Evolutionary conservation across 2,797 vertebrate species (phyloP).

Genomic region (Rhodeus uyekii): DNA sequence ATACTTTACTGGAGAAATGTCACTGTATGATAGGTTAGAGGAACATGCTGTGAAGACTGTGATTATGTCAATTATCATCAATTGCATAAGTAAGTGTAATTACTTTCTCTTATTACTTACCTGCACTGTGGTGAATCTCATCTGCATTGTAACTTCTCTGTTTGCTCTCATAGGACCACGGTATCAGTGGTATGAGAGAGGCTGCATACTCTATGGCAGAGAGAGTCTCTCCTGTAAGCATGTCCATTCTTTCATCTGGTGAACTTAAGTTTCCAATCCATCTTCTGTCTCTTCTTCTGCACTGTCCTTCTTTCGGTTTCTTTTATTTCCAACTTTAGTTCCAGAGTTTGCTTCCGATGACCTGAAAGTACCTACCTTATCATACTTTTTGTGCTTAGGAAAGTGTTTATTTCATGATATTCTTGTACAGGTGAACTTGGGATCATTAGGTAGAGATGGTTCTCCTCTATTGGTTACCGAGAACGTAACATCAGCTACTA

Average conservation of each 20-base stretch:
- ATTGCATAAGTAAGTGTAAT: not conserved
- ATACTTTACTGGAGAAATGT: constrained; percentile 13
- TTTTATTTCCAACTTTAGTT: not conserved
- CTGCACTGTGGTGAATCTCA: not conserved
- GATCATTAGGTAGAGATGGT: constrained; percentile 73
- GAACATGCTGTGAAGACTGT: constrained; percentile 15
- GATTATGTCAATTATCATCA: constrained; percentile 25
- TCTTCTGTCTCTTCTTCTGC: not conserved
- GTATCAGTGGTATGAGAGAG: constrained; percentile 69
- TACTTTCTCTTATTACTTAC: not conserved
- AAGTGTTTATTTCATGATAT: not conserved
- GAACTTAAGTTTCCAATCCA: not conserved
- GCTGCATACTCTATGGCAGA: constrained; percentile 73
- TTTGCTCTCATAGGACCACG: constrained; percentile 73
- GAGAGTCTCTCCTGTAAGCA: constrained; percentile 79
- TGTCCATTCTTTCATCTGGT: not conserved
- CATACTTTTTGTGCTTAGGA: not conserved
- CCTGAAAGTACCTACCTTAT: not conserved
- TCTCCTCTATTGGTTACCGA: constrained; percentile 80
- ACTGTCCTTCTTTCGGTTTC: not conserved
- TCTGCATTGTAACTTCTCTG: constrained; percentile 23
- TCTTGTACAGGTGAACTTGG: constrained; percentile 72
- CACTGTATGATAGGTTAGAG: constrained; percentile 3
- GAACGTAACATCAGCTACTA: constrained; percentile 97
- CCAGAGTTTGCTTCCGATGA: not conserved